Percentiles rank a stretch among this genome's conserved stretches.
phyloP scores from a whole-genome alignment of 2,888 invertebrate genomes.

The Philereme vetulata region DNA sequence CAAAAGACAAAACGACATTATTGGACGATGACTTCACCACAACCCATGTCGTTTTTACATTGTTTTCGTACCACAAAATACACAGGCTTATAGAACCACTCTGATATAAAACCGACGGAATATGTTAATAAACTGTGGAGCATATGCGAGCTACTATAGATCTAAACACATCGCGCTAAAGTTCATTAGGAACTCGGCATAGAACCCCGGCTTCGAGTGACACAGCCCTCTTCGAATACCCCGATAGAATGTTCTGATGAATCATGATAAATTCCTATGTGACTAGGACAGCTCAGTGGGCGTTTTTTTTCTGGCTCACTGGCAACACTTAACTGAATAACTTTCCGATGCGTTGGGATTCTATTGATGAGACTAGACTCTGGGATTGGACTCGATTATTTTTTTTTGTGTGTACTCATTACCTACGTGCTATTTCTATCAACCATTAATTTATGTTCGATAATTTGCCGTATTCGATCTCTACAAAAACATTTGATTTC shows the following conservation, averaged over 20 bases:
- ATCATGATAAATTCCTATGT: constrained; percentile 23
- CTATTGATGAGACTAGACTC: constrained; percentile 9
- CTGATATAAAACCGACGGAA: too few relatives aligned
- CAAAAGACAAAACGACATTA: constrained; percentile 10
- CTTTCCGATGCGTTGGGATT: constrained; percentile 19
- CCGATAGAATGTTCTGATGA: constrained; percentile 15
- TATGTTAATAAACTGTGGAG: too few relatives aligned
- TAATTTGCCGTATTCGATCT: too few relatives aligned
- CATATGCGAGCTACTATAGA: too few relatives aligned
- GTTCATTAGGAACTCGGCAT: too few relatives aligned
- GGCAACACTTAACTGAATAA: constrained; percentile 24
- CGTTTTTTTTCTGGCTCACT: constrained; percentile 18
- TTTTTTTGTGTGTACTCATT: not conserved
- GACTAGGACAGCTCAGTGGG: constrained; percentile 8
- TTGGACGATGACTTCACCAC: constrained; percentile 12
- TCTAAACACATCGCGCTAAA: too few relatives aligned
- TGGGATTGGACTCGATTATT: not conserved
- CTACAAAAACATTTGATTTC: too few relatives aligned
- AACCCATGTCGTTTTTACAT: constrained; percentile 15
- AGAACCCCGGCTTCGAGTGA: too few relatives aligned
- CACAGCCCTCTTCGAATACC: not conserved
- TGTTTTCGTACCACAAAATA: not conserved
- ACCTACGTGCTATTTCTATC: not conserved
- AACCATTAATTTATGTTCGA: too few relatives aligned
- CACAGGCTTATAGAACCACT: too few relatives aligned